Evolutionary conservation across 2,888 invertebrate species (phyloP), one percentile per base, ranked within the genome.

Genomic region (Cephus rjabovi): DNA sequence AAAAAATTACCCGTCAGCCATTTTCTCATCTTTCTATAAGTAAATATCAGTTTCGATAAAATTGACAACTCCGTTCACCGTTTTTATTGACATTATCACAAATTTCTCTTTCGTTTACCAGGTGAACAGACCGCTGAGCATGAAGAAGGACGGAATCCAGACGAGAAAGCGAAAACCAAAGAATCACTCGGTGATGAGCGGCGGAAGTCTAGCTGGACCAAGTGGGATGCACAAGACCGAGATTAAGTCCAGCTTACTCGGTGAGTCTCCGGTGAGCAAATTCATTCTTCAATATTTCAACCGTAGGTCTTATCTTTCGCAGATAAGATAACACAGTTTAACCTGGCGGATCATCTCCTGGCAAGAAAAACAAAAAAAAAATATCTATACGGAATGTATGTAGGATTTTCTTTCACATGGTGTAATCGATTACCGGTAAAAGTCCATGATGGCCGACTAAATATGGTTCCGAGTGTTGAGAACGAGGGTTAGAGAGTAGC

Each of bases 81-180:
- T 74, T 6, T 23, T 37, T 12, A 35, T 34, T 31, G 3, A 11
- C 23, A n/a, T 4, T 40, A 9, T 56, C 15, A 35, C 71, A 11
- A 30, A 30, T 12, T n/a, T 2, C 23, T 80, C 79, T 76, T 68
- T 79, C 77, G 79, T 80, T 79, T 90, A 90, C 83, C 94, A 98
- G 98, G 96, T 98, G 80, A 96, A 97, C 92, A 95, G 99, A 84
- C 99, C 99, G 77, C 93, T 97, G 86, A 97, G 98, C 86, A 99
- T 99, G 99, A 99, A 98, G 93, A 99, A 99, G 92, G 99, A 99
- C 85, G 98, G 98, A 74, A 99, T 99, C 89, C 99, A 99, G 93
- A 98, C 98, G 76, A 94, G 99, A 83, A 99, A 99, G 92, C 94
- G 99, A 81, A 98, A 99, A 90, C 97, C 97, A 73, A 97, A 97